Evolutionary conservation across 2,797 vertebrate genomes (phyloP), one percentile per base, ranked within the genome.

Genomic region (Halcyon chelicuti): DNA sequence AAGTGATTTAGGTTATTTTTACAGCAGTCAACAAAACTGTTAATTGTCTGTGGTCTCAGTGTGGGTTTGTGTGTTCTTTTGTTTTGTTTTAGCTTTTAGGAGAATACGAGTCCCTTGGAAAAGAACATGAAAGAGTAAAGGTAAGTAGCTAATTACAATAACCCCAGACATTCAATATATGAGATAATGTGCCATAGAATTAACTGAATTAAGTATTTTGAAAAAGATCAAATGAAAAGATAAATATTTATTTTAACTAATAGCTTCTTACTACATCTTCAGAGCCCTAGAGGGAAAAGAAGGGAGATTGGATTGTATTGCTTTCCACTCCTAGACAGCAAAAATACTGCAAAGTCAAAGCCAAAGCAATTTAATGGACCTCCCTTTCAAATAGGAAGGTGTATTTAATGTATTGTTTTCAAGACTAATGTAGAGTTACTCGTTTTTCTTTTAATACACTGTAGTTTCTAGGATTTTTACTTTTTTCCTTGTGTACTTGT

Each of bases 91-190:
- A 99, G 99, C 98, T 99, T 88, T 98, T 99, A 63, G 97, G 98
- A 91, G 99, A 99, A 91, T 99, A 99, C 1, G 98, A 99, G 66
- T 98, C 98, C 40, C 98, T 99, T 96, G 97, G 97, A 93, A 99
- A 98, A 96, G 99, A 99, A 86, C 99, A 99, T 2, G 98, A 99
- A 66, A 98, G 97, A 95, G 96, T 99, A 13, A 99, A 99, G 98
- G 99, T 99, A 96, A 94, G 95, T 90, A 26, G 5, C n/a, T 33
- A 52, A 47, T 62, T 71, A 42, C 74, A 71, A 91, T 42, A 14
- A 16, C 15, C 28, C 8, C 13, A 83, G 11, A 19, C 12, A 33
- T 39, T 19, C 44, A 63, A 71, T 76, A 60, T 86, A 17, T 5
- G 46, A 37, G 54, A 63, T 84, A 54, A 63, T 29, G 9, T 66